Evolutionary conservation across 2,888 invertebrate genomes (phyloP), one percentile per base, ranked within the genome.

Genomic region (Ophraella communa): DNA sequence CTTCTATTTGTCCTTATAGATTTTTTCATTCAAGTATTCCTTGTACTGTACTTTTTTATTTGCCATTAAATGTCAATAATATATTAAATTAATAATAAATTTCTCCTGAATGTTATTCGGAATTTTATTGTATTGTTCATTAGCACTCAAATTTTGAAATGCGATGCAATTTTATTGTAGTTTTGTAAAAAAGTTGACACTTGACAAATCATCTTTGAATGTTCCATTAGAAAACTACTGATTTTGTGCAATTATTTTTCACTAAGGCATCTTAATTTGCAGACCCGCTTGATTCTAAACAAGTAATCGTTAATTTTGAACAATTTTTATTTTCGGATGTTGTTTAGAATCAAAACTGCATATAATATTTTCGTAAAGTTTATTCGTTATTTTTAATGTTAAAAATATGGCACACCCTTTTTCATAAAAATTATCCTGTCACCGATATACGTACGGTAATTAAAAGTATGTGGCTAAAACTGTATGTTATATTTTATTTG

Each of bases 401-500:
- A 58, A 58, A 58, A 58, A 58, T 58, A 58, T 35, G 49, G 35
- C 33, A 49, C 23, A 49, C 58, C 58, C 17, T 51, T 59, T 51
- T 54, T 35, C n/a, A 35, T 51, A 44, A 59, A n/a, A 51, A 59
- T 42, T 39, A 59, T 59, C 51, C 27, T 59, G 51, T 59, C 39
- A 42, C 24, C 51, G 42, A 51, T 59, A 59, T 27, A 57, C 33
- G 55, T 55, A 55, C 55, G 44, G 8, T 55, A 35, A 42, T 55
- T 56, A 45, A 51, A 59, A 14, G 44, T 55, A 58, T 18, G 20
- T 58, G 30, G 59, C 20, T 51, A 51, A 59, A 51, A 59, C 42
- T 51, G 51, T 57, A 56, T 44, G 56, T 59, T 59, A 51, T 59
- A 59, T 35, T 55, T 59, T 21, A 49, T 59, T 58, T 59, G 59